Conservation (phyloP, 2,888 invertebrate species). For the Endomychus coccineus region DNA sequence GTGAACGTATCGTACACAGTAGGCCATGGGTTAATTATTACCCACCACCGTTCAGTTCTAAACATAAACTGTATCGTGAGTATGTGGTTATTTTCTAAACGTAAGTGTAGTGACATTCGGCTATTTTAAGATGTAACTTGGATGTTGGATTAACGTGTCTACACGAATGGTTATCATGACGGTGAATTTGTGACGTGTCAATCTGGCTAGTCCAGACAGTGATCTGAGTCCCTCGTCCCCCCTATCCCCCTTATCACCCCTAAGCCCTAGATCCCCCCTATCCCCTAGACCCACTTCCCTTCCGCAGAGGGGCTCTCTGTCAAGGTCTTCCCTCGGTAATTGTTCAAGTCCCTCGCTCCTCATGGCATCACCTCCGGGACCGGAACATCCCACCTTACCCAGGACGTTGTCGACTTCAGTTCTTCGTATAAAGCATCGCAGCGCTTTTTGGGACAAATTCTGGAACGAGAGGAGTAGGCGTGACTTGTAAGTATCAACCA, state of each 20-base stretch:
- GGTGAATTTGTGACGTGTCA: slow-evolving; percentile 8
- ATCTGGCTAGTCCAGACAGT: slow-evolving; percentile 11
- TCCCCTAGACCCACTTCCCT: slow-evolving; percentile 29
- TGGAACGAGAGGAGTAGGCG: slow-evolving; percentile 62
- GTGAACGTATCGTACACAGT: too few species aligned
- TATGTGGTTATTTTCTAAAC: too few species aligned
- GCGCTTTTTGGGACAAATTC: slow-evolving; percentile 81
- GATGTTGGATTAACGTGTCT: too few species aligned
- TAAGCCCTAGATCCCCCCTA: slow-evolving; percentile 32
- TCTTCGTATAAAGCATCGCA: slow-evolving; percentile 67
- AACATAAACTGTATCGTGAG: too few species aligned
- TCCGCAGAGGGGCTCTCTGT: slow-evolving; percentile 37
- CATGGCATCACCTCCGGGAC: slow-evolving; percentile 44
- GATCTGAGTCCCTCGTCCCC: slow-evolving; percentile 29
- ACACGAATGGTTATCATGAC: too few species aligned
- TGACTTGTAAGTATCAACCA: slow-evolving; percentile 62
- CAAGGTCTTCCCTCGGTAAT: slow-evolving; percentile 39
- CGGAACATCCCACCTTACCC: slow-evolving; percentile 44
- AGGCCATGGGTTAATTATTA: too few species aligned
- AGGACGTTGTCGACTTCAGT: slow-evolving; percentile 62
- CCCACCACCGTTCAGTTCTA: too few species aligned
- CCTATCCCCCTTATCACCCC: too few species aligned
- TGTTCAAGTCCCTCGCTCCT: slow-evolving; percentile 54
- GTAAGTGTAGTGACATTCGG: too few species aligned
- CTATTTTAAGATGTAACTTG: too few species aligned